These are phyloP conservation scores for Cotesia typhae DNA, from an alignment of 1,140 invertebrate genomes.

Conservation along the genomic window DNA sequence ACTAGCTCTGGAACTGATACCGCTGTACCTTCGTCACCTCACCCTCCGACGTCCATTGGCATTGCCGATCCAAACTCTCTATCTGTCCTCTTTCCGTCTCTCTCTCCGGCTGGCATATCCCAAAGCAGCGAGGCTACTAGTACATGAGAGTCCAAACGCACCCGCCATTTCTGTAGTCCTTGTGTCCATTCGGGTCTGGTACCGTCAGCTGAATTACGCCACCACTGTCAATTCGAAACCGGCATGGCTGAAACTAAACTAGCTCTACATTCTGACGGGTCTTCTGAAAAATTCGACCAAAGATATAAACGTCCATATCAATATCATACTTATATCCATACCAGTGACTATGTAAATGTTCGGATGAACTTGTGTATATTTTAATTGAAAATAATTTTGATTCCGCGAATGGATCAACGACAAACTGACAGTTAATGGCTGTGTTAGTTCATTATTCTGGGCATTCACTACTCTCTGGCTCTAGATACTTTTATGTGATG, in stretches of 20 bases:
- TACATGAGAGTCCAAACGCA: slow-evolving; percentile 19
- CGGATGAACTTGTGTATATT: background rate
- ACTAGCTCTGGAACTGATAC: slow-evolving; percentile 3
- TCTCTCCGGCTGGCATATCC: slow-evolving; percentile 17
- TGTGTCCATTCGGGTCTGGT: slow-evolving; percentile 19
- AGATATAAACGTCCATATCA: background rate
- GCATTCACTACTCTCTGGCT: too few species aligned
- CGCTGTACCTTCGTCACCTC: slow-evolving; percentile 38
- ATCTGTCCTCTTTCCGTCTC: slow-evolving; percentile 6
- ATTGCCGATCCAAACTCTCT: slow-evolving; percentile 15
- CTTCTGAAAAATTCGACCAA: background rate
- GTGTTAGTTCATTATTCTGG: too few species aligned
- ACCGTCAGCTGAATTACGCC: slow-evolving; percentile 37
- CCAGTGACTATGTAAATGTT: background rate
- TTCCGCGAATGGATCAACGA: too few species aligned
- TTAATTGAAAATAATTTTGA: too few species aligned
- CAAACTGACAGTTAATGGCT: too few species aligned
- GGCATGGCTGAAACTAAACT: background rate
- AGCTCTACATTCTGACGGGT: background rate
- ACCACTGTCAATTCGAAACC: slow-evolving; percentile 14
- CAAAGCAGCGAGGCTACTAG: background rate
- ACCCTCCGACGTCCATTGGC: slow-evolving; percentile 14
- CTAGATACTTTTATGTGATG: too few species aligned
- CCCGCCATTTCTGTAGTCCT: background rate
- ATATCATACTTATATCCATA: background rate